phyloP scores from a whole-genome alignment of 1,140 invertebrate genomes.

The Charaxes varanes region DNA sequence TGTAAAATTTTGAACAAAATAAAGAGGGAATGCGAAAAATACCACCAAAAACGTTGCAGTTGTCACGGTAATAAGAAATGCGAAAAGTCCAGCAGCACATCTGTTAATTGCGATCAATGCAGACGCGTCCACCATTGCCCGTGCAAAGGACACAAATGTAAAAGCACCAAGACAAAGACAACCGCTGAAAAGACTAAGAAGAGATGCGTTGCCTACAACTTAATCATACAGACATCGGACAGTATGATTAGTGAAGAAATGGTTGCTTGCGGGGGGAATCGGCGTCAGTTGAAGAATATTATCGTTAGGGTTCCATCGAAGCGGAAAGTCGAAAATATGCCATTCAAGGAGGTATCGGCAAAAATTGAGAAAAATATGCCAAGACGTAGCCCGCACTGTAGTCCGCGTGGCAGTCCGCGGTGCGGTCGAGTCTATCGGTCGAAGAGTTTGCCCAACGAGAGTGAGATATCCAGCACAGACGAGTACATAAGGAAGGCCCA shows the following conservation, averaged over 20 bases:
- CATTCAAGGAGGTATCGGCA: conserved; percentile 41
- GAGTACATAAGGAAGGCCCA: conserved; percentile 32
- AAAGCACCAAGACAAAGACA: conserved; percentile 34
- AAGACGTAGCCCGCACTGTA: conserved; percentile 19
- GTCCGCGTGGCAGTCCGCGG: conserved; percentile 19
- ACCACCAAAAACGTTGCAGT: conserved; percentile 52
- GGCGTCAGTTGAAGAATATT: conserved; percentile 45
- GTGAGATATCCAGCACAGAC: conserved; percentile 48
- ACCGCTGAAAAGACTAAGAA: conserved; percentile 42
- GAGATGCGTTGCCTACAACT: conserved; percentile 65
- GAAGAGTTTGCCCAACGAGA: conserved; percentile 44
- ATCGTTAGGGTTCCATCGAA: conserved; percentile 59
- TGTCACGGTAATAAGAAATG: conserved; percentile 31
- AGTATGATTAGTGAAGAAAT: conserved; percentile 54
- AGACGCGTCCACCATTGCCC: conserved; percentile 37
- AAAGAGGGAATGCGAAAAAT: conserved; percentile 59
- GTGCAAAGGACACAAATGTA: conserved; percentile 45
- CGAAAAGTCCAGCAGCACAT: conserved; percentile 48
- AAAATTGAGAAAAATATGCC: conserved; percentile 42
- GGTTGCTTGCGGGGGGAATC: conserved; percentile 18
- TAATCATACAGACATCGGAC: conserved; percentile 65
- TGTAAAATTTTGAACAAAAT: conserved; percentile 57
- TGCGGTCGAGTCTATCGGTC: conserved; percentile 26
- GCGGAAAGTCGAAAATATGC: conserved; percentile 28
- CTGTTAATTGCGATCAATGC: conserved; percentile 46